phyloP scores from a whole-genome alignment of 2,888 invertebrate species.

The Rhagophthalmus giganteus region DNA sequence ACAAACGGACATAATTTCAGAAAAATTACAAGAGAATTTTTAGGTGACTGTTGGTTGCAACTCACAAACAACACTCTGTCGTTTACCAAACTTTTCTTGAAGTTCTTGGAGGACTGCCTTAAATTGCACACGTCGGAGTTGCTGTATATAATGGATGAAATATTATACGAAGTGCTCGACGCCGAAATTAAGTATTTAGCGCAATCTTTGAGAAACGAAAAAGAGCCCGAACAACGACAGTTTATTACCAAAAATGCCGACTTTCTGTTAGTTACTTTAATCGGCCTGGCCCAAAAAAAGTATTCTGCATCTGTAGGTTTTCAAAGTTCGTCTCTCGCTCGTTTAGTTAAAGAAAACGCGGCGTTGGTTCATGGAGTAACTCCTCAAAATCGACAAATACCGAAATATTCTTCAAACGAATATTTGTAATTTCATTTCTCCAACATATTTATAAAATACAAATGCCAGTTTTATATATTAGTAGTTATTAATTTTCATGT shows the following conservation, averaged over 20 bases:
- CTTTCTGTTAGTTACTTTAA: slow-evolving; percentile 69
- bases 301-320: slow-evolving; percentile 65
- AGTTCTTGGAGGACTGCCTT: slow-evolving; percentile 75
- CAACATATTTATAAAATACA: neutral
- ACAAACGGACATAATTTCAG: too few relatives aligned
- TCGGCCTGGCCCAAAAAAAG: slow-evolving; percentile 65
- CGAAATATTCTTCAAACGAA: slow-evolving; percentile 71
- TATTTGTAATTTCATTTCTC: slow-evolving; percentile 57
- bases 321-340: slow-evolving; percentile 60
- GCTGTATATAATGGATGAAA: slow-evolving; percentile 72
- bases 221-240: slow-evolving; percentile 54
- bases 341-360: slow-evolving; percentile 61
- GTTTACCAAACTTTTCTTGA: slow-evolving; percentile 76
- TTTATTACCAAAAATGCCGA: slow-evolving; percentile 69
- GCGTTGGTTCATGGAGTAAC: slow-evolving; percentile 58
- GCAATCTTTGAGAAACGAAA: slow-evolving; percentile 59
- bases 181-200: slow-evolving; percentile 71
- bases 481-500: neutral
- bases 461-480: too few relatives aligned
- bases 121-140: slow-evolving; percentile 75
- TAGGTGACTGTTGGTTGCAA: slow-evolving; percentile 70
- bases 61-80: slow-evolving; percentile 79
- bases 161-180: slow-evolving; percentile 72
- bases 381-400: slow-evolving; percentile 63
- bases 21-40: too few relatives aligned